Base-by-base conservation (phyloP, 2,888 invertebrate species). In the Boloria euphrosyne region DNA sequence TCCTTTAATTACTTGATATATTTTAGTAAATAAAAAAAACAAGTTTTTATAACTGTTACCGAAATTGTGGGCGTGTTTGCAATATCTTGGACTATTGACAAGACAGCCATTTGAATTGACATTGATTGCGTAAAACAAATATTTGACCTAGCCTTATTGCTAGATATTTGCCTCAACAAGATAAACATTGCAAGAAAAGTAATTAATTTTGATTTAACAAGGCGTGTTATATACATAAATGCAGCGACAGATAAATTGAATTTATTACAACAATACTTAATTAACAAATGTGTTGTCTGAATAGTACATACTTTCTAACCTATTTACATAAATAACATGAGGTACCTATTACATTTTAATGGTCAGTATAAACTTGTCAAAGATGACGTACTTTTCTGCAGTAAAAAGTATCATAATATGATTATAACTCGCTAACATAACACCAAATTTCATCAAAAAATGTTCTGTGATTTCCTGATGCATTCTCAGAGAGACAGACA, bases 91-190 rank as follows among this genome's bases (percentile, higher is more conserved):
- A n/a, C 18, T 31, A 62, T 38, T 62, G 57, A 66, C 62, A 58
- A 50, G 18, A 38, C 53, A 17, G 57, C 60, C 57, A 52, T 64
- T 67, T 61, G 55, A 55, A 65, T 65, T 65, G 69, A 65, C 67
- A 62, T 62, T 62, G 69, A 52, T 81, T 84, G 83, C 82, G 80
- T 78, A 83, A 82, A 75, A 75, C 78, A 84, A 88, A 87, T 82
- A 84, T 84, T 85, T 83, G 76, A 75, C 70, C 74, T 72, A 75
- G 77, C 79, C 80, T 76, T 80, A 83, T 84, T 80, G 78, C 80
- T 74, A 74, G 74, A 76, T 78, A 80, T 84, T 85, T 81, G 80
- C 74, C 71, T 46, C 50, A 27, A 57, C 72, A 78, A 81, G 78
- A 80, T 79, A 78, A 64, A 27, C 51, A 64, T 46, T 51, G n/a